Conservation (phyloP, 2,797 vertebrate species). For the Sciaenops ocellatus region DNA sequence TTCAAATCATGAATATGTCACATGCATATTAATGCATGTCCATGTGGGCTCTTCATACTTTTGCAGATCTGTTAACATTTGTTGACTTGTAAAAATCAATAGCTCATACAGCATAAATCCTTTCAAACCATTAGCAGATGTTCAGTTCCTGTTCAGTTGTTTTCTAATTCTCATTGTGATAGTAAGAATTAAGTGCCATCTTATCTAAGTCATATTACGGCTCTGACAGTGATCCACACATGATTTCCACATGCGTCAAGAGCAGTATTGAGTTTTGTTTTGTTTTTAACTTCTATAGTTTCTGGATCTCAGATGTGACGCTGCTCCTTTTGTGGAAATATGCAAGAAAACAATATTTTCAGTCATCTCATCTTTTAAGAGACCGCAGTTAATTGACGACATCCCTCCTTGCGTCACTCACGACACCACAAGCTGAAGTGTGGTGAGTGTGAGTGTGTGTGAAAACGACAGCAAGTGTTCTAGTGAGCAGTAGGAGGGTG, state of each 20-base stretch:
- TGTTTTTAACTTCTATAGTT: slow-evolving; percentile 1
- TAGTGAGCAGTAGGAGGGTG: slow-evolving; percentile 64
- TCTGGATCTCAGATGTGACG: slow-evolving; percentile 29
- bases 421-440: slow-evolving; percentile 66
- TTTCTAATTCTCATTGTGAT: neutral
- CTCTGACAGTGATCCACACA: neutral
- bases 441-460: slow-evolving; percentile 65
- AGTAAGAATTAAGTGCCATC: slow-evolving; percentile 18
- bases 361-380: slow-evolving; percentile 57
- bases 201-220: neutral
- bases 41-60: neutral
- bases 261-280: slow-evolving; percentile 11
- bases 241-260: slow-evolving; percentile 5
- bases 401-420: slow-evolving; percentile 74
- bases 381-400: slow-evolving; percentile 70
- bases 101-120: slow-evolving; percentile 5
- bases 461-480: slow-evolving; percentile 72
- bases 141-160: slow-evolving; percentile 13
- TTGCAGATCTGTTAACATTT: slow-evolving; percentile 12
- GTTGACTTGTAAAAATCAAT: slow-evolving; percentile 12
- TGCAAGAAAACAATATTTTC: slow-evolving; percentile 52
- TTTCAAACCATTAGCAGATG: slow-evolving; percentile 26
- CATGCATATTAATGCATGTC: neutral
- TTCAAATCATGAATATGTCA: neutral
- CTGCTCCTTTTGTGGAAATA: slow-evolving; percentile 62